These are phyloP conservation scores for Lamellibrachia satsuma DNA, from an alignment of 2,888 invertebrate genomes.

Conservation along the genomic window DNA sequence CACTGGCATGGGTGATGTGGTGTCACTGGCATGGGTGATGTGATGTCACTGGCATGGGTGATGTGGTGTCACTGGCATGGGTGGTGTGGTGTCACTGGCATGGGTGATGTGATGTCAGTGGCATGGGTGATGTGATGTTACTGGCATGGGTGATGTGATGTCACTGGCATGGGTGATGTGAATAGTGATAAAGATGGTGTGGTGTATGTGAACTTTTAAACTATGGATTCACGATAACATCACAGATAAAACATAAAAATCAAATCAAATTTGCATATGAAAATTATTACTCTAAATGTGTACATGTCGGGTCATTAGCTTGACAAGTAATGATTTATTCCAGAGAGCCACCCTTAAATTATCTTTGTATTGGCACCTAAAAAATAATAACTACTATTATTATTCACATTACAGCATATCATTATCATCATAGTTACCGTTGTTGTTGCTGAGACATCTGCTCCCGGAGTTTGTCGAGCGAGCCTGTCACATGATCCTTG, in stretches of 20 bases:
- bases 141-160: too few relatives aligned
- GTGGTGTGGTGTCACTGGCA: too few relatives aligned
- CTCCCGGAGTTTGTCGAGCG: constrained; percentile 36
- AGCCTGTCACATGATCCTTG: constrained; percentile 37
- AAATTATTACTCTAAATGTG: neutral
- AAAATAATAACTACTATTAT: neutral
- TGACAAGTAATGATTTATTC: too few relatives aligned
- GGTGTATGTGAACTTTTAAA: neutral
- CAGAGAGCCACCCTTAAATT: too few relatives aligned
- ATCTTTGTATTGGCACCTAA: neutral
- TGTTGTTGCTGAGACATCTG: constrained; percentile 38
- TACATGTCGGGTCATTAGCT: neutral
- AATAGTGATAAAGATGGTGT: too few relatives aligned
- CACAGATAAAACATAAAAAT: neutral
- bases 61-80: too few relatives aligned
- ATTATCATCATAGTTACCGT: constrained; percentile 31
- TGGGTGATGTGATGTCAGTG: too few relatives aligned
- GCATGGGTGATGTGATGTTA: neutral
- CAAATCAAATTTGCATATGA: neutral
- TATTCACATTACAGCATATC: neutral
- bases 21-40: too few relatives aligned
- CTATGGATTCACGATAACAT: neutral
- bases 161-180: neutral
- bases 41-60: too few relatives aligned
- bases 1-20: too few relatives aligned